Percentiles rank a stretch among this genome's conserved stretches.
Conservation (phyloP, 2,113 vertebrate genomes). For the Notechis scutatus region DNA sequence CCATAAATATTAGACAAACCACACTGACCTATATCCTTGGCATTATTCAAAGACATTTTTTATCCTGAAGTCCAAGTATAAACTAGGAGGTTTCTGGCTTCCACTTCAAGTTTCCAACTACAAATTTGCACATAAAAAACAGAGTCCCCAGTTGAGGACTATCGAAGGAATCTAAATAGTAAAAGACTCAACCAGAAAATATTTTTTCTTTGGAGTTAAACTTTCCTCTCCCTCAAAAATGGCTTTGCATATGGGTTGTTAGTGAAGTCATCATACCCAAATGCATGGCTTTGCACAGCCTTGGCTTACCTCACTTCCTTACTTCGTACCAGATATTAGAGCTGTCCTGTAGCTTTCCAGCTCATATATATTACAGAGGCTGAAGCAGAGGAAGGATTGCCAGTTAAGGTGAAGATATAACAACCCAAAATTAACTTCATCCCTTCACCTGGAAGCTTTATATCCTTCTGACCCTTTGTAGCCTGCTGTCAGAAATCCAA, state of each 20-base stretch:
- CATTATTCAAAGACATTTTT: neutral
- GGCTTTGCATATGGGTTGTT: neutral
- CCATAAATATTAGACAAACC: neutral
- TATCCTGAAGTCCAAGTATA: neutral
- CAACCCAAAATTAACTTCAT: neutral
- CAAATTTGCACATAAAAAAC: neutral
- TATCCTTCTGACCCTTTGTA: neutral
- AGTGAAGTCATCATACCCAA: neutral
- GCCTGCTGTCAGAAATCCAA: neutral
- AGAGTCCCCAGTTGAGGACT: neutral
- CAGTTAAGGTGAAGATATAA: neutral
- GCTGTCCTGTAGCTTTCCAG: slow-evolving; percentile 4
- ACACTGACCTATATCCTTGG: neutral
- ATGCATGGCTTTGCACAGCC: neutral
- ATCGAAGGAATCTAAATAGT: neutral
- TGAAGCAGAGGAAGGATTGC: neutral
- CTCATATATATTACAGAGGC: neutral
- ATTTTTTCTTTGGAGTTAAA: slow-evolving; percentile 1
- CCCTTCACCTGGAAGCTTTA: neutral
- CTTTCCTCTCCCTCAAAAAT: slow-evolving; percentile 3
- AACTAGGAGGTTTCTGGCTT: neutral
- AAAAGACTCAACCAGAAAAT: neutral
- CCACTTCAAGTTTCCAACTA: neutral
- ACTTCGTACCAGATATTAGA: neutral
- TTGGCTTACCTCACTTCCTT: neutral